phyloP scores from a whole-genome alignment of 2,797 vertebrate genomes.

The Emydoidea blandingii region DNA sequence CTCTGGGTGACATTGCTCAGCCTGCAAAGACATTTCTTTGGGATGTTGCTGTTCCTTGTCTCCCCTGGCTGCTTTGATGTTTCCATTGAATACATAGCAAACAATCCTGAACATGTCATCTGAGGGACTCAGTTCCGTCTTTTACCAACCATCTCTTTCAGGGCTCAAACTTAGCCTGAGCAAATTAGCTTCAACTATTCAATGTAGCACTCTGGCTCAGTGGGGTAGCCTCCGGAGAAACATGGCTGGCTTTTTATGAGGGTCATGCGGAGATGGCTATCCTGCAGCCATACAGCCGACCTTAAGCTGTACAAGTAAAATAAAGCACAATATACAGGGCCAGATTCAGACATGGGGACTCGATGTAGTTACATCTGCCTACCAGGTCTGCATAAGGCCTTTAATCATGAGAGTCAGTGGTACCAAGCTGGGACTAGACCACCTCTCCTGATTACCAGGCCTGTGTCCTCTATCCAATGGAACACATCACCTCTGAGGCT shows the following conservation, averaged over 20 bases:
- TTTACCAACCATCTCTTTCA: background rate
- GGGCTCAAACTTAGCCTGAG: background rate
- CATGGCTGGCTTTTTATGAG: fast-evolving
- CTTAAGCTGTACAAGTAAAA: background rate
- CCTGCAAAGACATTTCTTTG: slow-evolving; percentile 70
- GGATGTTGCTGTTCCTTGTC: slow-evolving; percentile 54
- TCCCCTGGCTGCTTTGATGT: slow-evolving; percentile 69
- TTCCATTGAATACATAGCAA: slow-evolving; percentile 24
- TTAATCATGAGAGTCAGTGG: slow-evolving; percentile 35
- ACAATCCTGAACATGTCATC: background rate
- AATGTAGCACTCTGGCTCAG: fast-evolving
- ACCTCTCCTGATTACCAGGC: background rate
- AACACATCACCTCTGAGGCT: background rate
- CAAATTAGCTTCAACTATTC: background rate
- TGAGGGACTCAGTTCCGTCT: slow-evolving; percentile 56
- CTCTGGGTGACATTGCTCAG: slow-evolving; percentile 67
- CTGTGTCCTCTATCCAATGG: fast-evolving
- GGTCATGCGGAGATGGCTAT: background rate
- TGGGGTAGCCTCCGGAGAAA: background rate
- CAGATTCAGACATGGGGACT: background rate
- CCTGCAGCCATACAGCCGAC: fast-evolving
- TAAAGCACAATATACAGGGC: background rate
- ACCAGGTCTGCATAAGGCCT: background rate
- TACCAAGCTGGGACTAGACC: background rate
- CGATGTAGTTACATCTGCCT: background rate